Evolutionary conservation across 2,113 vertebrate genomes (phyloP), one percentile per base, ranked within the genome.

Genomic region (Mormyrus iriodes): DNA sequence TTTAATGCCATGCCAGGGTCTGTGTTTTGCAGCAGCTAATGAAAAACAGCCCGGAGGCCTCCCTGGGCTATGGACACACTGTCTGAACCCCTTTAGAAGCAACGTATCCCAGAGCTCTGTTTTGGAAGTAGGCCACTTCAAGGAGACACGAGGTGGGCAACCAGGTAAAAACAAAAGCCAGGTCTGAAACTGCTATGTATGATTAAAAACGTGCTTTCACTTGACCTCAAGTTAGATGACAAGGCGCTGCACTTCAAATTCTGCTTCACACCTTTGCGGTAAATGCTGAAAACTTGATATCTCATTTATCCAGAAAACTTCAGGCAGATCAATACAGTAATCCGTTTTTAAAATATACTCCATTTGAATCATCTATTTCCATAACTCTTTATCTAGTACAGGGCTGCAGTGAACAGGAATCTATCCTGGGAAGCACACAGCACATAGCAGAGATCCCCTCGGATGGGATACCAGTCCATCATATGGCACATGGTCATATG

Each of bases 71-170:
- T 86, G 89, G 95, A 97, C 92, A 96, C 95, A 2, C 88, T 86
- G 88, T 89, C 89, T 88, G 85, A 88, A 88, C 2, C 21, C 90
- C 84, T 27, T 89, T 58, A 88, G 86, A 15, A n/a, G 65, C 31
- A 42, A 27, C 42, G 76, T 95, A 96, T 31, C 97, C 91, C 65
- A 95, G 94, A 27, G 94, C 96, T 0, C 96, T 95, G 0, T 0
- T 96, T 46, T 96, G 91, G 96, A 83, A 89, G 86, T 89, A 91
- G 89, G 87, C 52, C 82, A 89, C 85, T 90, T 91, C 35, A 90
- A 91, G 89, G 44, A 39, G 55, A 90, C 31, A 51, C 65, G 27
- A 69, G 61, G 61, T 89, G 17, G 24, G 19, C n/a, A 90, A 7
- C 39, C 19, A 86, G 31, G 44, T 42, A 89, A 35, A 88, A 83